Base-by-base conservation (phyloP, 2,797 vertebrate genomes). In the Crax fasciolata region DNA sequence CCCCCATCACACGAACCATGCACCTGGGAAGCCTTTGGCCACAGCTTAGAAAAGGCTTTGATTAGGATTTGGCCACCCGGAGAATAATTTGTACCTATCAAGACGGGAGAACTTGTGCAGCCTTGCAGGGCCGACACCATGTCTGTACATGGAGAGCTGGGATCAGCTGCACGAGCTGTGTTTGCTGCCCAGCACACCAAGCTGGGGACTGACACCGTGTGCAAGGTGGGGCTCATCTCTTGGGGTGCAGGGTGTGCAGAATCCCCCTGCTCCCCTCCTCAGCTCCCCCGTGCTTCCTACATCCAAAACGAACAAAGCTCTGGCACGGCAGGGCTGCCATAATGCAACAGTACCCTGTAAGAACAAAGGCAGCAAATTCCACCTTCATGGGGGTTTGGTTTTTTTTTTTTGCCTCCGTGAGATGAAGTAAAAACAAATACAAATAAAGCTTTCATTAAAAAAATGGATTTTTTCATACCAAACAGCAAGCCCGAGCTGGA, bases 401-500 rank as follows among this genome's bases (percentile, higher is more conserved):
- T 14, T 61, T 68, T 73, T 62, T 70, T 13, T 65, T 70, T 74
- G 15, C 44, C 65, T 83, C 54, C 18, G 13, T 16, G 27, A 83
- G 84, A 90, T 55, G 67, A 72, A 89, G 17, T 39, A 52, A 82
- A 94, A 90, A 74, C 78, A 89, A 93, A 92, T 13, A 91, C 25
- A 89, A 93, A 89, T 32, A 89, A 80, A 95, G 48, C 27, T 62
- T 90, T 65, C 51, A 73, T 83, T 78, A 0, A 54, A 95, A 87
- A 91, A 75, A 9, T 32, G 51, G 70, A 76, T 93, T 94, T 90
- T 84, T 84, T 63, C 79, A 66, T 48, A 58, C 25, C 84, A 54
- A 68, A 83, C 87, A 73, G 76, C 63, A 94, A 94, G 86, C 63
- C 59, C 35, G 62, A 86, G 63, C 3, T 79, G 94, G 77, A 59